Evolutionary conservation across 2,888 invertebrate species (phyloP).

Genomic region (Eucera pruinosa): DNA sequence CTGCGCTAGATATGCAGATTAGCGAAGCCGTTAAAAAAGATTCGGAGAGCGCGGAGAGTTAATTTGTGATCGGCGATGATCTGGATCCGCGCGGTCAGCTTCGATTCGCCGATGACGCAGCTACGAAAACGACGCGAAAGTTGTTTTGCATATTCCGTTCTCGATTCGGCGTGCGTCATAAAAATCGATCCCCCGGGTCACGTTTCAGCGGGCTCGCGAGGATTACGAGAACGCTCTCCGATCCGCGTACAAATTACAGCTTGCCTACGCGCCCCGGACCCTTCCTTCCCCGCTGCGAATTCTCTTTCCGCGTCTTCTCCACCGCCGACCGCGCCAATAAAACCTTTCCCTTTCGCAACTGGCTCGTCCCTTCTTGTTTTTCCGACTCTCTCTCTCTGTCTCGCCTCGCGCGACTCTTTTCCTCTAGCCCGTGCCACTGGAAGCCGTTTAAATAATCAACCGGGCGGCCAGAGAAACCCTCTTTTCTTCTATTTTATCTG

Average conservation of each 20-base stretch:
- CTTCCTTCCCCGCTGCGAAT: background rate
- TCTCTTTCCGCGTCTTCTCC: slow-evolving; percentile 20
- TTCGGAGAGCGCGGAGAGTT: no score
- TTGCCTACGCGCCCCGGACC: background rate
- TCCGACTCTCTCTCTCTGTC: background rate
- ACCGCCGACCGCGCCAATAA: slow-evolving; percentile 26
- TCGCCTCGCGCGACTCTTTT: background rate
- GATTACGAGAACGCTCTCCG: slow-evolving; percentile 38
- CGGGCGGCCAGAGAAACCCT: slow-evolving; percentile 28
- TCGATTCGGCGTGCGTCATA: slow-evolving; percentile 22
- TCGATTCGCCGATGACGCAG: slow-evolving; percentile 3
- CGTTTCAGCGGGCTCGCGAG: slow-evolving; percentile 45
- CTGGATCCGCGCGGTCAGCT: slow-evolving; percentile 8
- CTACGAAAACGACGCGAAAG: background rate
- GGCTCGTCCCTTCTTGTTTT: no score
- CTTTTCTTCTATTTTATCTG: background rate
- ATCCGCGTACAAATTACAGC: slow-evolving; percentile 55
- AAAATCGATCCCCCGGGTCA: slow-evolving; percentile 51
- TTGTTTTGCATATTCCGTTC: slow-evolving; percentile 28
- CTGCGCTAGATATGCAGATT: no score
- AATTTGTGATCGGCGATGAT: slow-evolving; percentile 6
- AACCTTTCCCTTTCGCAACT: slow-evolving; percentile 25
- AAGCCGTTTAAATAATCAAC: slow-evolving; percentile 63
- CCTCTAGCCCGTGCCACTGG: slow-evolving; percentile 4
- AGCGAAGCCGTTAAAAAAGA: no score